Conservation (phyloP, 2,797 vertebrate species). For the Manis pentadactyla region DNA sequence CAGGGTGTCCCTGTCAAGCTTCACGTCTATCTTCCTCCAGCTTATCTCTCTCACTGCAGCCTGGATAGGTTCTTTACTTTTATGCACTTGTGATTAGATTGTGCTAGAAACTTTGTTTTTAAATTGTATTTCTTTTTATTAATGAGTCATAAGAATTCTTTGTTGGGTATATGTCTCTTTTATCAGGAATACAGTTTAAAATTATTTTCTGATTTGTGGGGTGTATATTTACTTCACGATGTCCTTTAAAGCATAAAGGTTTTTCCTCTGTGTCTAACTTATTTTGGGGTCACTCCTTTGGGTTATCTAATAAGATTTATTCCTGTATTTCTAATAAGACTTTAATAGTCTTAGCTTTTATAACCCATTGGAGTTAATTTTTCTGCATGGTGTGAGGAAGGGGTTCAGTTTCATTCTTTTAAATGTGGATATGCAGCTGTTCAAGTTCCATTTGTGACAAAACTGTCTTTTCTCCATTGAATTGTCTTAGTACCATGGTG, state of each 20-base stretch:
- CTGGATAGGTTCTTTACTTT: no score
- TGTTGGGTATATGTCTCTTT: background rate
- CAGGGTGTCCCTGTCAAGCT: no score
- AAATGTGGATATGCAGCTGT: background rate
- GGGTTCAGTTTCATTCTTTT: background rate
- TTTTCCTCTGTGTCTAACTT: background rate
- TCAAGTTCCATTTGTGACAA: background rate
- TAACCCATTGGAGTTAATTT: background rate
- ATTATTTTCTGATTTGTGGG: background rate
- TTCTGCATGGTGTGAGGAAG: background rate
- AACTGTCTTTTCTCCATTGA: background rate
- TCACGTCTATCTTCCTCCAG: no score
- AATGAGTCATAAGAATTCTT: background rate
- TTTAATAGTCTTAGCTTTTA: conserved; percentile 5
- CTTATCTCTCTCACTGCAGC: no score
- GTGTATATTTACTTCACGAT: background rate
- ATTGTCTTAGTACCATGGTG: background rate
- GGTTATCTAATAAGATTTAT: background rate
- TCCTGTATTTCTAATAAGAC: background rate
- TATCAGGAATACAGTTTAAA: background rate
- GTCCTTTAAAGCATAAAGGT: background rate
- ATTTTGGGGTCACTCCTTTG: background rate
- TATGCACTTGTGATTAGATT: no score
- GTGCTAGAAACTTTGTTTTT: background rate
- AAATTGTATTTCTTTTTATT: background rate